Evolutionary conservation across 2,888 invertebrate species (phyloP), one percentile per base, ranked within the genome.

Genomic region (Notodonta ziczac): DNA sequence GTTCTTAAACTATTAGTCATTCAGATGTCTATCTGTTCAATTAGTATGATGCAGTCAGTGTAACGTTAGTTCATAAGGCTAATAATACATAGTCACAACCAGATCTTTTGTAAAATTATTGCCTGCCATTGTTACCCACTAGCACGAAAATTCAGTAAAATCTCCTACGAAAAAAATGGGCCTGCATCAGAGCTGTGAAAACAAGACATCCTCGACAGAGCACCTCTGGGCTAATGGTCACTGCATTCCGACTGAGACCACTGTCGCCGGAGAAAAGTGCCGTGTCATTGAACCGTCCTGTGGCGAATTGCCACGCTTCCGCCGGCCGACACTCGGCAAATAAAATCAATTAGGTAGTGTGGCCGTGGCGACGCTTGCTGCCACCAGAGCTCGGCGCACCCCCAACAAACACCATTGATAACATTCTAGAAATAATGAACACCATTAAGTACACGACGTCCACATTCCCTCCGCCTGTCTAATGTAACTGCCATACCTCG

Each of bases 271-370:
- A 76, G 84, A 78, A 82, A 78, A 79, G 74, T 78, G 77, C 65
- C 79, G 87, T 87, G 91, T 91, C 90, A 84, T 85, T 90, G 91
- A 91, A 90, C 91, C 81, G 80, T 77, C 83, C 80, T 82, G 84
- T 84, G 74, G 84, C 85, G 83, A 87, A 88, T 83, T 82, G 84
- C 82, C 77, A 81, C 75, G 86, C 82, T 89, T 88, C 87, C 86
- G 87, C 79, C 80, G 84, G 76, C 80, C n/a, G 24, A 10, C 51
- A 82, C 80, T 77, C 78, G 70, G 82, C 80, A 85, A 87, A 89
- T 85, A 81, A 85, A 87, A 87, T 86, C 87, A 89, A 87, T 88
- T 86, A 87, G 81, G 76, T 72, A 75, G 77, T 73, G 73, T 72
- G 35, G 7, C 4, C 35, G 74, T 73, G 76, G 84, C 85, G 84